Evolutionary conservation across 2,888 invertebrate genomes (phyloP).

Genomic region (Sphinx pinastri): DNA sequence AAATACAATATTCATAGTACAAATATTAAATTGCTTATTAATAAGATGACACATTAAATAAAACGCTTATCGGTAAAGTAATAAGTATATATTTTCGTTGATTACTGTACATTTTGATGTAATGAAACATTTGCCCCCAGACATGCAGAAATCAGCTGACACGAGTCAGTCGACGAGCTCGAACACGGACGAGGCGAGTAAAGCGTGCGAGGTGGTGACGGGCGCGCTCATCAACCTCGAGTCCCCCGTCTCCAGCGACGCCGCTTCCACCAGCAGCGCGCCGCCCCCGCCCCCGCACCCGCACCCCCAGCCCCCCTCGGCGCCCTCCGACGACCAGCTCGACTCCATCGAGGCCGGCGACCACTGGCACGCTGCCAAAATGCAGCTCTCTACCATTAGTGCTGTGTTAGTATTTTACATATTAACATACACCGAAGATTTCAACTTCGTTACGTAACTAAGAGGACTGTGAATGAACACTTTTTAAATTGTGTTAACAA

Average conservation of each 20-base stretch:
- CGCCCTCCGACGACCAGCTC: constrained; percentile 63
- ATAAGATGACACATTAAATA: neutral
- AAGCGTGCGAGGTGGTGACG: constrained; percentile 69
- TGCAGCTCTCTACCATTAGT: constrained; percentile 69
- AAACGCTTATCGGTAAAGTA: neutral
- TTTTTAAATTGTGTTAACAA: no score
- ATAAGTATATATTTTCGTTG: neutral
- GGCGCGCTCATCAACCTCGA: constrained; percentile 75
- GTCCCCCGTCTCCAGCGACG: constrained; percentile 66
- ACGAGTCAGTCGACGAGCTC: constrained; percentile 75
- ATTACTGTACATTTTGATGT: neutral
- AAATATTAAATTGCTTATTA: neutral
- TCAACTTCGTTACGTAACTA: neutral
- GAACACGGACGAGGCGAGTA: constrained; percentile 63
- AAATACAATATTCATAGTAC: neutral
- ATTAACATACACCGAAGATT: neutral
- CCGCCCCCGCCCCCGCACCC: constrained; percentile 44
- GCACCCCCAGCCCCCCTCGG: no score
- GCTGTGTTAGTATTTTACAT: constrained; percentile 59
- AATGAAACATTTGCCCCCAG: constrained; percentile 44
- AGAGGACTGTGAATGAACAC: no score
- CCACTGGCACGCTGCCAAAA: constrained; percentile 68
- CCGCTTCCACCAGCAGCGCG: constrained; percentile 45
- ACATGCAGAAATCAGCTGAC: constrained; percentile 69
- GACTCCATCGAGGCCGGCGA: constrained; percentile 78